A percentile compares a stretch with the other conserved stretches of the same genome.
Evolutionary conservation across 1,140 invertebrate species (phyloP).

Genomic region (Frieseomelitta varia): DNA sequence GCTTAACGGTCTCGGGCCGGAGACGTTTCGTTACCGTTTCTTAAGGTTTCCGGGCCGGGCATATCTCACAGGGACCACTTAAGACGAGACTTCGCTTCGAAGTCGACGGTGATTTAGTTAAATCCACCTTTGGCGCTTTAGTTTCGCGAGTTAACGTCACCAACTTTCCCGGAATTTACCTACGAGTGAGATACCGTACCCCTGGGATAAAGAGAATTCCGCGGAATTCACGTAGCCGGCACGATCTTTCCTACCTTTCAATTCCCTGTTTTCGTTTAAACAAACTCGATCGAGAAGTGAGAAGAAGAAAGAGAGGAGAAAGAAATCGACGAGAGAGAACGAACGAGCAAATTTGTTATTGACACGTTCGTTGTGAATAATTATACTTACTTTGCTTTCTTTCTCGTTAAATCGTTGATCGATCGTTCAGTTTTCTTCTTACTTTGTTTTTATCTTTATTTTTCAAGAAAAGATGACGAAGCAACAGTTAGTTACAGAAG

Average conservation of each 20-base stretch:
- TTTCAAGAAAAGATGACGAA: not conserved
- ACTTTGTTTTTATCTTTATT: not conserved
- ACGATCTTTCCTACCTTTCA: constrained; percentile 2
- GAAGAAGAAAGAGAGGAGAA: not conserved
- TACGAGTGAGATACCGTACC: constrained; percentile 35
- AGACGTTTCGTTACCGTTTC: constrained; percentile 48
- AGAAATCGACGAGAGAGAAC: not conserved
- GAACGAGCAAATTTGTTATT: not conserved
- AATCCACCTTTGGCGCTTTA: constrained; percentile 61
- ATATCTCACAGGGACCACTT: constrained; percentile 64
- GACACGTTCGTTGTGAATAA: not conserved
- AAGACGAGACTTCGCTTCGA: constrained; percentile 55
- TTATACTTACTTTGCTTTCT: constrained; percentile 57
- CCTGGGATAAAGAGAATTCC: constrained; percentile 32
- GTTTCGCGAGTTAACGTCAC: constrained; percentile 67
- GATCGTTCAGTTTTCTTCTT: too few relatives aligned
- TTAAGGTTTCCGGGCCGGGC: constrained; percentile 43
- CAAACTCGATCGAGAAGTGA: too few relatives aligned
- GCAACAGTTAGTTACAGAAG: constrained; percentile 43
- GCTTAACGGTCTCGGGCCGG: not conserved
- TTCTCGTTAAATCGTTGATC: constrained; percentile 8
- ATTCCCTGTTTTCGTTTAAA: not conserved
- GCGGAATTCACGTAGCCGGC: not conserved
- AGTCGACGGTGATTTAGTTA: constrained; percentile 69
- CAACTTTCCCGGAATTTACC: constrained; percentile 62